Evolutionary conservation across 2,888 invertebrate species (phyloP).

Genomic region (Limnephilus auricula): DNA sequence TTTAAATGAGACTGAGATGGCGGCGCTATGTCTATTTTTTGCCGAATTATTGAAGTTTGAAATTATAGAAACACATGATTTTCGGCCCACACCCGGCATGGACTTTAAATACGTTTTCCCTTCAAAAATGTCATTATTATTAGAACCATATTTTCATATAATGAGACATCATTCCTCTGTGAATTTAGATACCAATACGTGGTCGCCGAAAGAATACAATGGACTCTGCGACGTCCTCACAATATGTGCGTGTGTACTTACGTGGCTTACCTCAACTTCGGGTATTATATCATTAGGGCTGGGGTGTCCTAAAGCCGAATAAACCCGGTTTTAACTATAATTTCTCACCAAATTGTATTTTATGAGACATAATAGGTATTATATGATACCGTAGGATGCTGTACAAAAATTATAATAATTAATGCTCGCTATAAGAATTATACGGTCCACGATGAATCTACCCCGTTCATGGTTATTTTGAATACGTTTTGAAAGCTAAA

Average conservation of each 20-base stretch:
- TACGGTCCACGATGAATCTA: neutral
- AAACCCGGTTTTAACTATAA: conserved; percentile 14
- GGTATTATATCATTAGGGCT: conserved; percentile 18
- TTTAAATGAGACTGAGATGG: too few species aligned
- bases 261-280: neutral
- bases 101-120: too few species aligned
- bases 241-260: neutral
- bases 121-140: too few species aligned
- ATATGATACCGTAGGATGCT: neutral
- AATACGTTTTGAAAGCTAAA: too few species aligned
- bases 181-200: too few species aligned
- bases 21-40: too few species aligned
- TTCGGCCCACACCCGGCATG: too few species aligned
- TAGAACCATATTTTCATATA: too few species aligned
- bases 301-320: neutral
- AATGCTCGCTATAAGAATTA: neutral
- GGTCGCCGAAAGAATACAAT: neutral
- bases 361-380: neutral
- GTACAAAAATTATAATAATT: neutral
- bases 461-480: too few species aligned
- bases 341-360: conserved; percentile 15
- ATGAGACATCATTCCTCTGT: too few species aligned
- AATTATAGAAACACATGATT: too few species aligned
- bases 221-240: neutral
- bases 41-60: too few species aligned